Conservation (phyloP, 1,140 invertebrate genomes). For the Drosophila mojavensis region DNA sequence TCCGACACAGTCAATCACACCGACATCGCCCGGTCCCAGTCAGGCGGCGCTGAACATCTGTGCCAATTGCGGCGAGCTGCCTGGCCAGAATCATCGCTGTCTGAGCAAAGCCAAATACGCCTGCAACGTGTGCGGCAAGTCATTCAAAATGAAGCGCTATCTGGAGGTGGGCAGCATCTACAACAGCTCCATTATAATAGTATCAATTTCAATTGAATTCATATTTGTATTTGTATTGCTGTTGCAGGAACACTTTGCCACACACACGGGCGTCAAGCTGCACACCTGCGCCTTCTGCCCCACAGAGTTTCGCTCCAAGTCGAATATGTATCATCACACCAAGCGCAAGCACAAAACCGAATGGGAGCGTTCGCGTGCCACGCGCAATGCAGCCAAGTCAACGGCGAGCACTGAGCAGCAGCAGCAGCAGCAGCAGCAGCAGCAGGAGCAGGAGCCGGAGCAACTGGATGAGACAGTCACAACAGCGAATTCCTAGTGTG, state of each 20-base stretch:
- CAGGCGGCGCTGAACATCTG: constrained; percentile 37
- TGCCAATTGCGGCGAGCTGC: constrained; percentile 54
- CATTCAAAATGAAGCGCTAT: constrained; percentile 74
- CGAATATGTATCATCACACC: constrained; percentile 83
- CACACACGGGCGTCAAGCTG: constrained; percentile 80
- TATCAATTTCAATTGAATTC: background rate
- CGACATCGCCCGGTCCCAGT: constrained; percentile 11
- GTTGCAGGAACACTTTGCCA: constrained; percentile 79
- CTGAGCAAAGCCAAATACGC: constrained; percentile 65
- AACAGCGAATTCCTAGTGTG: constrained; percentile 22
- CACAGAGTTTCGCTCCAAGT: constrained; percentile 77
- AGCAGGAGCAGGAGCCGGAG: background rate
- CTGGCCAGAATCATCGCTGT: constrained; percentile 61
- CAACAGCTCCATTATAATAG: background rate
- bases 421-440: background rate
- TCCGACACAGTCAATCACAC: background rate
- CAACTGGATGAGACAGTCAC: constrained; percentile 4
- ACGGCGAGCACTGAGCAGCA: constrained; percentile 16
- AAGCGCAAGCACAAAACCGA: constrained; percentile 77
- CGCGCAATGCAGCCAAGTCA: constrained; percentile 57
- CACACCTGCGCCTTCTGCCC: constrained; percentile 82
- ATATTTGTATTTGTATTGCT: background rate
- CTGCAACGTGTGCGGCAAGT: constrained; percentile 72
- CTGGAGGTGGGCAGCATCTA: constrained; percentile 46
- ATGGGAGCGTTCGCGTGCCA: constrained; percentile 68